phyloP scores from a whole-genome alignment of 2,888 invertebrate genomes.

The Cordilura impudica region DNA sequence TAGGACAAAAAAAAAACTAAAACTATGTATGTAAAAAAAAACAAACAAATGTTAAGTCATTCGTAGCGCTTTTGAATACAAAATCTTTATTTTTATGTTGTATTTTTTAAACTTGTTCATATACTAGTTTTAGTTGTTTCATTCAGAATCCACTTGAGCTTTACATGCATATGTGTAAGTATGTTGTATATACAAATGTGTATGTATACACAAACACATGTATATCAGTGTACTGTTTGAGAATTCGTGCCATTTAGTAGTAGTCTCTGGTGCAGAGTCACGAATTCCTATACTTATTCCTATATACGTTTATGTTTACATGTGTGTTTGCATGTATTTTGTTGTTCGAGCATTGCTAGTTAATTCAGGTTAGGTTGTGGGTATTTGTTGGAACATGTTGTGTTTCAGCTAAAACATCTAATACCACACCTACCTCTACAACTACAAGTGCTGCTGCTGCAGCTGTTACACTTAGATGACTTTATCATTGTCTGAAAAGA shows the following conservation, averaged over 20 bases:
- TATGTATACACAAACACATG: neutral
- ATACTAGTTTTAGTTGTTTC: neutral
- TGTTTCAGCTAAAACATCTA: no score
- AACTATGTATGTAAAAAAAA: conserved; percentile 5
- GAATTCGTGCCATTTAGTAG: conserved; percentile 13
- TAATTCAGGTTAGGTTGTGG: conserved; percentile 31
- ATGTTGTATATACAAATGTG: neutral
- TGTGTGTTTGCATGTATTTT: neutral
- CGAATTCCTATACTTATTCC: neutral
- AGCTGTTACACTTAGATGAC: conserved; percentile 3
- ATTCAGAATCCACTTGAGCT: conserved; percentile 38
- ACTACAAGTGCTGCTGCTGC: neutral
- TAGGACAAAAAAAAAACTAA: conserved; percentile 3
- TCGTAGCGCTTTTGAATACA: conserved; percentile 52
- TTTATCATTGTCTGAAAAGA: conserved; percentile 16
- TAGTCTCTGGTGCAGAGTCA: conserved; percentile 12
- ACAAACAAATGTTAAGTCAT: conserved; percentile 55
- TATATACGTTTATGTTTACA: neutral
- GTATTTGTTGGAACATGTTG: neutral
- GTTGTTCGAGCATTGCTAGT: conserved; percentile 27
- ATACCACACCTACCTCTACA: neutral
- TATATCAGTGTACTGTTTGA: neutral
- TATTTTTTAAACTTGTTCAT: neutral
- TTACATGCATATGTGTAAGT: neutral
- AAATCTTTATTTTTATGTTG: conserved; percentile 23